Conservation (phyloP, 1,140 invertebrate species). For the Trypoxylus dichotomus region DNA sequence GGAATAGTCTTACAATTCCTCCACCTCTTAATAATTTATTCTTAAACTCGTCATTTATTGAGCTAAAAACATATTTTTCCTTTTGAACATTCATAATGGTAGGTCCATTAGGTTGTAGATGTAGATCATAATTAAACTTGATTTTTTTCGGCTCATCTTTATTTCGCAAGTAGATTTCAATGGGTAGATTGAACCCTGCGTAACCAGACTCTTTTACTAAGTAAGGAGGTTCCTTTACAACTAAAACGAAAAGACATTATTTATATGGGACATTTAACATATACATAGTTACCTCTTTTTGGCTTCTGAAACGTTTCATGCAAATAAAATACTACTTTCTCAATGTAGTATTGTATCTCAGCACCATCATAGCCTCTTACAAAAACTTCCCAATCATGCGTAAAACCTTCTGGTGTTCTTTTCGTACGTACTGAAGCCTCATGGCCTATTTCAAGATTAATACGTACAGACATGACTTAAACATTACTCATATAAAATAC, state of each 20-base stretch:
- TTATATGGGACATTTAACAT: neutral
- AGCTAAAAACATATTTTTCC: constrained; percentile 73
- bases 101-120: constrained; percentile 72
- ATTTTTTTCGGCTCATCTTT: constrained; percentile 90
- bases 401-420: constrained; percentile 84
- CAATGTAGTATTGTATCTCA: constrained; percentile 88
- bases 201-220: constrained; percentile 89
- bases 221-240: constrained; percentile 90
- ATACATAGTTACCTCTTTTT: constrained; percentile 68
- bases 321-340: constrained; percentile 92
- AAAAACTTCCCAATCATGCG: constrained; percentile 98
- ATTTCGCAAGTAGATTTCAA: constrained; percentile 89
- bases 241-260: constrained; percentile 54
- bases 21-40: constrained; percentile 86
- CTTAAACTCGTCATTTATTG: constrained; percentile 86
- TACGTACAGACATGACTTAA: constrained; percentile 72
- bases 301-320: constrained; percentile 92
- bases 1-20: constrained; percentile 57
- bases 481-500: constrained; percentile 25
- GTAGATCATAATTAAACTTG: constrained; percentile 83
- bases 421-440: constrained; percentile 76
- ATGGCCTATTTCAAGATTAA: constrained; percentile 91
- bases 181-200: constrained; percentile 87
- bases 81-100: constrained; percentile 73
- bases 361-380: constrained; percentile 82